These are phyloP conservation scores for Strigamia maritima DNA, from an alignment of 2,888 invertebrate genomes.

Conservation along the genomic window DNA sequence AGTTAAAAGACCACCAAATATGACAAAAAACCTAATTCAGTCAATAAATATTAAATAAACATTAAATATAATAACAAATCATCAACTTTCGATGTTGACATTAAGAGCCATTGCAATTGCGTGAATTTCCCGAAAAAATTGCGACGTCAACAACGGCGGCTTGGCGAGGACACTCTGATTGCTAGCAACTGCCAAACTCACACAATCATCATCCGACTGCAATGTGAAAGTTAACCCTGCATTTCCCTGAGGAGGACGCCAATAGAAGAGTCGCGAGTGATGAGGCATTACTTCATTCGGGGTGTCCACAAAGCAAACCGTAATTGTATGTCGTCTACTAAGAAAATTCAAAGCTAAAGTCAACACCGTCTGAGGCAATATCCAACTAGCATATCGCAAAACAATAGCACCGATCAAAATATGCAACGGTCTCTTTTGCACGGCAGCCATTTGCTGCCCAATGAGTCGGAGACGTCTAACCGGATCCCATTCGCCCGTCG, in stretches of 20 bases:
- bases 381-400: background rate
- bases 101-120: background rate
- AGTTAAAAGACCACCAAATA: no score
- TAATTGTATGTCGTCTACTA: background rate
- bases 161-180: background rate
- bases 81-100: no score
- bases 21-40: no score
- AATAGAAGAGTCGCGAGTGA: background rate
- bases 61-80: no score
- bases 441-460: background rate
- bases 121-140: background rate
- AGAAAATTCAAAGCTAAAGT: background rate
- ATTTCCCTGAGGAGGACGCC: background rate
- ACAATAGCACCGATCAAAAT: background rate
- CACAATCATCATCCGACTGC: background rate
- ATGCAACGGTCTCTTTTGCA: background rate
- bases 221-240: background rate
- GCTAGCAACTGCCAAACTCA: background rate
- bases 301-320: background rate
- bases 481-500: background rate
- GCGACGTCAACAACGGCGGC: background rate
- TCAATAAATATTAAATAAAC: no score
- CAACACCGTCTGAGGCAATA: background rate
- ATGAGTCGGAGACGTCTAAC: background rate
- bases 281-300: background rate